Evolutionary conservation across 2,888 invertebrate genomes (phyloP).

Genomic region (Orthonevra nobilis): DNA sequence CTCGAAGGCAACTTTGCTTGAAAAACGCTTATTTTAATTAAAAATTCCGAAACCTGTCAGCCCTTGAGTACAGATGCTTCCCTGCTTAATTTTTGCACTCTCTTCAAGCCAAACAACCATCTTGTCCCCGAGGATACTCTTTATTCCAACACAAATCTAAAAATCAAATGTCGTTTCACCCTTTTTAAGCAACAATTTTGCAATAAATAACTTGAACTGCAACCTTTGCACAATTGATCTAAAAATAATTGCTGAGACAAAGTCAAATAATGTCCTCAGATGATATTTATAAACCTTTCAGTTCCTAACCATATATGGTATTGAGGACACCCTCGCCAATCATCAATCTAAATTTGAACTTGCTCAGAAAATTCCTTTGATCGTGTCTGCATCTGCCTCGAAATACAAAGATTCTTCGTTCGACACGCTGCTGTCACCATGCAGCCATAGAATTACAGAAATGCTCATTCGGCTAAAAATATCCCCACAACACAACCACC

Average conservation of each 20-base stretch:
- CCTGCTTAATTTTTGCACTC: no score
- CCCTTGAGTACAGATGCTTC: no score
- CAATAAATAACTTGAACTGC: no score
- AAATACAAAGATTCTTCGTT: slow-evolving; percentile 5
- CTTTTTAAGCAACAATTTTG: no score
- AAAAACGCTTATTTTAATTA: no score
- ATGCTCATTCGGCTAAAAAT: slow-evolving; percentile 33
- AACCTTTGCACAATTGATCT: not conserved
- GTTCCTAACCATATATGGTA: slow-evolving; percentile 16
- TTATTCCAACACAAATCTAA: no score
- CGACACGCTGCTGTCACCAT: slow-evolving; percentile 8
- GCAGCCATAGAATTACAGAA: not conserved
- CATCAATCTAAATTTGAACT: slow-evolving; percentile 33
- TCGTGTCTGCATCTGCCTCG: slow-evolving; percentile 33
- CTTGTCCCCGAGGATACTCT: no score
- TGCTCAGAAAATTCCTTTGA: slow-evolving; percentile 39
- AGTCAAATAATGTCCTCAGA: not conserved
- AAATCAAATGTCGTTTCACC: no score
- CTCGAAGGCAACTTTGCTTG: no score
- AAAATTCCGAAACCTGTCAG: no score
- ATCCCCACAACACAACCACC: slow-evolving; percentile 51
- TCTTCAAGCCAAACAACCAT: no score
- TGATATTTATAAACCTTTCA: slow-evolving; percentile 20
- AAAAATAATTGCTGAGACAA: not conserved
- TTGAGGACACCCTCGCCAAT: not conserved